Base-by-base conservation (phyloP, 2,113 vertebrate genomes). In the Anolis carolinensis region DNA sequence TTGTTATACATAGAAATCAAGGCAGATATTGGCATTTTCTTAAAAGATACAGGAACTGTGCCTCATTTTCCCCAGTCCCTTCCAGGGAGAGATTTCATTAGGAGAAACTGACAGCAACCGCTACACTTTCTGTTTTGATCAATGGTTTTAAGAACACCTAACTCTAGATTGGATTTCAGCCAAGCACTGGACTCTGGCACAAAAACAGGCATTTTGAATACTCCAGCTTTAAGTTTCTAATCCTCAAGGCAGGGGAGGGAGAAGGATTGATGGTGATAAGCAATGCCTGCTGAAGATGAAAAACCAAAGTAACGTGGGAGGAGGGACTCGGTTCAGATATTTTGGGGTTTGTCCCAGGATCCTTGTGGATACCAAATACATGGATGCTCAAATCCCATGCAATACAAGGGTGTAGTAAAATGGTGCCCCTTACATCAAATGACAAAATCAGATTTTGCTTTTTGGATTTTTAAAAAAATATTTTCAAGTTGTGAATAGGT, bases 31-130 rank as follows among this genome's bases (percentile, higher is more conserved):
- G 75, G 65, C 82, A 91, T 81, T 68, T 50, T 90, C 36, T 84
- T 87, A 87, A 83, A 90, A 79, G 89, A 23, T 1, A 32, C 39
- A 44, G 39, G 39, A 44, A 44, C 39, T 44, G 39, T 44, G 39
- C 39, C 39, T 44, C 39, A 44, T 44, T 44, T 44, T 44, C 39
- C 39, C 39, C 55, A 67, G 67, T 0, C 86, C 44, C 74, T 92
- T 87, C 84, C 27, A 72, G 55, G 79, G 89, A 82, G 84, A 73
- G 52, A 90, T 72, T 80, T 86, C 73, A 85, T 87, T 52, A 27
- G 79, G 48, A 55, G 0, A 1, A 71, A 77, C 84, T 86, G 91
- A 32, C 55, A 67, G 72, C 82, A 84, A 87, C 81, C 2, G 0
- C 75, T 74, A 79, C 82, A 72, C n/a, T 63, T 75, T 86, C 81